phyloP scores from a whole-genome alignment of 1,140 invertebrate genomes.

The Calosoma granatense region DNA sequence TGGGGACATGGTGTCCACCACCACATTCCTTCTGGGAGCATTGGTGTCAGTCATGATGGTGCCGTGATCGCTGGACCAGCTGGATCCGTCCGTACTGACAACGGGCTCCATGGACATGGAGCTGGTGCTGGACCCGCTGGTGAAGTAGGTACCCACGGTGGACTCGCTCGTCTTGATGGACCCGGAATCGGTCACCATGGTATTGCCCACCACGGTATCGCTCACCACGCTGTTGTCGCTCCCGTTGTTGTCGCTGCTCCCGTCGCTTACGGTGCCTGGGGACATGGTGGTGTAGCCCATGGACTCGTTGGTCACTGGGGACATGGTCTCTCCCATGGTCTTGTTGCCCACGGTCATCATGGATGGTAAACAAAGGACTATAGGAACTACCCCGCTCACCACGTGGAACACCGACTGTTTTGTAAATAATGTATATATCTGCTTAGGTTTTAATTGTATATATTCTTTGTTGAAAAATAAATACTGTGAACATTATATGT shows the following conservation, averaged over 20 bases:
- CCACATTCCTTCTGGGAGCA: neutral
- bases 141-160: neutral
- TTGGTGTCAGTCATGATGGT: neutral
- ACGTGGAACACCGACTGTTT: too few species aligned
- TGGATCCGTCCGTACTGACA: neutral
- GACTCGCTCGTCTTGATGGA: neutral
- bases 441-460: too few species aligned
- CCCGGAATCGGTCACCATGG: neutral
- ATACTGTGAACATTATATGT: too few species aligned
- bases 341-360: neutral
- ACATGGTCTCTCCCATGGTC: neutral
- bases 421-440: too few species aligned
- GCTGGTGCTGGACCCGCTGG: constrained; percentile 6
- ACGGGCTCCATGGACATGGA: neutral
- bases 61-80: neutral
- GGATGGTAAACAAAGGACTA: constrained; percentile 3
- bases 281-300: neutral
- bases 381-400: neutral
- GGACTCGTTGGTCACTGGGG: neutral
- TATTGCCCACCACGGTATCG: neutral
- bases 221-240: neutral
- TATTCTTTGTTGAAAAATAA: too few species aligned
- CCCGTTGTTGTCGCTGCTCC: neutral
- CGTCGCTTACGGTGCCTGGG: neutral
- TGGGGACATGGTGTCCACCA: neutral